Percentiles rank a stretch among this genome's conserved stretches.
phyloP scores from a whole-genome alignment of 2,888 invertebrate species.

The Microctonus brassicae region DNA sequence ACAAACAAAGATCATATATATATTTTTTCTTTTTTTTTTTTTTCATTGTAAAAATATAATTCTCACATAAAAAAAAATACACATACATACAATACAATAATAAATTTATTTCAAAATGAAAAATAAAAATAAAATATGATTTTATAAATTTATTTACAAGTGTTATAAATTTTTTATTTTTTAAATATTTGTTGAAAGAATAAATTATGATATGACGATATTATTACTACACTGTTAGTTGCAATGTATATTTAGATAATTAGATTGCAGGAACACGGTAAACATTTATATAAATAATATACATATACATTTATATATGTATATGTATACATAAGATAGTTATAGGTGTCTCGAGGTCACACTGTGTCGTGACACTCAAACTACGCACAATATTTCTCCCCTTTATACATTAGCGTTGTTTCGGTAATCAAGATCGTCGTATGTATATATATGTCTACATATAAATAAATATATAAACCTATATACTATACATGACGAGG shows the following conservation, averaged over 20 bases:
- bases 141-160: no score
- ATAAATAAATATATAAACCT: neutral
- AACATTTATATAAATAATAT: no score
- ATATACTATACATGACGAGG: neutral
- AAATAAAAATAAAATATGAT: no score
- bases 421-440: constrained; percentile 25
- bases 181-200: no score
- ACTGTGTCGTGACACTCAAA: constrained; percentile 20
- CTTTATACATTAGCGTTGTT: constrained; percentile 19
- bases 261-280: constrained; percentile 12
- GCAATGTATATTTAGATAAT: constrained; percentile 36
- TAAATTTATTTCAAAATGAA: no score
- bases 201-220: neutral
- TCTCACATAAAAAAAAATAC: no score
- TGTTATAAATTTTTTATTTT: no score
- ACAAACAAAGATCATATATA: no score
- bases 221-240: constrained; percentile 25
- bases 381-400: constrained; percentile 9
- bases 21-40: no score
- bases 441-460: neutral
- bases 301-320: no score
- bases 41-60: no score
- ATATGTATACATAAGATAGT: neutral
- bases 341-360: constrained; percentile 33
- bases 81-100: no score